Percentiles rank a stretch among this genome's conserved stretches.
Evolutionary conservation across 2,113 vertebrate genomes (phyloP).

Genomic region (Sula dactylatra): DNA sequence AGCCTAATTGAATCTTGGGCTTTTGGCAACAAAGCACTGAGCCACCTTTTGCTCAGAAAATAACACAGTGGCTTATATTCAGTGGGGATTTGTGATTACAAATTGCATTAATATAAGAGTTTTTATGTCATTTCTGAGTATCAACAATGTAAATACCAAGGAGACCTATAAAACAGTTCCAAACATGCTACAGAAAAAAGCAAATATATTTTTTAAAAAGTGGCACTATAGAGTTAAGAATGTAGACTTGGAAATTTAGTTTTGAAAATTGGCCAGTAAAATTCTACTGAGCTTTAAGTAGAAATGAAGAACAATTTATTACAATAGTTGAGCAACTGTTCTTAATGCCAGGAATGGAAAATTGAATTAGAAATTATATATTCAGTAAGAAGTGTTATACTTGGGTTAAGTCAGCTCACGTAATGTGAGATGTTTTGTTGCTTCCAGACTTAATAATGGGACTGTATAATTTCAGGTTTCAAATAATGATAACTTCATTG

Average conservation of each 20-base stretch:
- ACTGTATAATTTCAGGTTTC: neutral
- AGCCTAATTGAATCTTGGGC: neutral
- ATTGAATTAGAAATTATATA: neutral
- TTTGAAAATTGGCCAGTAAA: neutral
- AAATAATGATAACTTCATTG: neutral
- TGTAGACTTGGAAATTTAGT: neutral
- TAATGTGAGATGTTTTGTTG: neutral
- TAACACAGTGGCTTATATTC: slow-evolving; percentile 1
- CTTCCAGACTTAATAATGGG: neutral
- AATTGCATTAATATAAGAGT: neutral
- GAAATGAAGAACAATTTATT: neutral
- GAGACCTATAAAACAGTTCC: neutral
- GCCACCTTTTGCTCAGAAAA: slow-evolving; percentile 24
- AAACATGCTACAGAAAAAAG: neutral
- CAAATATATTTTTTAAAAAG: neutral
- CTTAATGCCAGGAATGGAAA: neutral
- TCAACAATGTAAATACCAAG: neutral
- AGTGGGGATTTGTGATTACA: neutral
- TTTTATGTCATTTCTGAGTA: neutral
- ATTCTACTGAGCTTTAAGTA: neutral
- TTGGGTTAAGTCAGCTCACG: neutral
- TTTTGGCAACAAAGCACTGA: slow-evolving; percentile 49
- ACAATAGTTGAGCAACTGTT: neutral
- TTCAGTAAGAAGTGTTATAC: neutral
- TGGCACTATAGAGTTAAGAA: neutral